phyloP scores from a whole-genome alignment of 2,888 invertebrate genomes.

The Cerastis rubricosa region DNA sequence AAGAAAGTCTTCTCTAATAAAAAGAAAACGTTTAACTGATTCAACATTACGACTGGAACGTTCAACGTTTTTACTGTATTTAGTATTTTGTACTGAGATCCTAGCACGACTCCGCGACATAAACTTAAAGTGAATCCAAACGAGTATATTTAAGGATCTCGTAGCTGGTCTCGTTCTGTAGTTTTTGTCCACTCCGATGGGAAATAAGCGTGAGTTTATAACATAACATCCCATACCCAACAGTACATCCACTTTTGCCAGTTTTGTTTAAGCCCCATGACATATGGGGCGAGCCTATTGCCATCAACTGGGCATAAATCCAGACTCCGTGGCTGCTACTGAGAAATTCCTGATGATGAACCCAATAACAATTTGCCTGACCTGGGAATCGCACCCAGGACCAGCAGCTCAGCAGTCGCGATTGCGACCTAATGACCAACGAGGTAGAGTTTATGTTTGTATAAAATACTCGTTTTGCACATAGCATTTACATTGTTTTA shows the following conservation, averaged over 20 bases:
- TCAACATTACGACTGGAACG: conserved; percentile 2
- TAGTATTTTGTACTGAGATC: not conserved
- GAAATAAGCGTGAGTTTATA: not conserved
- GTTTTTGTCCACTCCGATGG: not conserved
- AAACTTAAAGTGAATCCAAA: conserved; percentile 1
- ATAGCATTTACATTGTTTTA: not conserved
- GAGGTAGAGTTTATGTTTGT: not conserved
- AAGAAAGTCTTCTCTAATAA: conserved; percentile 32
- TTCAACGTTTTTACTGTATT: not conserved
- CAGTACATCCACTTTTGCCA: not conserved
- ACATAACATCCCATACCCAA: not conserved
- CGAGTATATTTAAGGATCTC: not conserved
- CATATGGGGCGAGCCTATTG: not conserved
- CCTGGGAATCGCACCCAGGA: not conserved
- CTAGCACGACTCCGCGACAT: not conserved
- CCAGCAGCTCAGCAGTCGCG: not conserved
- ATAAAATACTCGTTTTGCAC: not conserved
- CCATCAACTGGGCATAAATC: not conserved
- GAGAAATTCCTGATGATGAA: not conserved
- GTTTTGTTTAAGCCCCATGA: not conserved
- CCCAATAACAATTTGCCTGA: not conserved
- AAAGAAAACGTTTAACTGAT: conserved; percentile 26
- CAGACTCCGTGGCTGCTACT: not conserved
- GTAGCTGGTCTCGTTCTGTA: not conserved
- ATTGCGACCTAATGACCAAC: not conserved